A percentile compares a stretch with the other conserved stretches of the same genome.
Conservation (phyloP, 2,113 vertebrate species). For the Hydropotes inermis region DNA sequence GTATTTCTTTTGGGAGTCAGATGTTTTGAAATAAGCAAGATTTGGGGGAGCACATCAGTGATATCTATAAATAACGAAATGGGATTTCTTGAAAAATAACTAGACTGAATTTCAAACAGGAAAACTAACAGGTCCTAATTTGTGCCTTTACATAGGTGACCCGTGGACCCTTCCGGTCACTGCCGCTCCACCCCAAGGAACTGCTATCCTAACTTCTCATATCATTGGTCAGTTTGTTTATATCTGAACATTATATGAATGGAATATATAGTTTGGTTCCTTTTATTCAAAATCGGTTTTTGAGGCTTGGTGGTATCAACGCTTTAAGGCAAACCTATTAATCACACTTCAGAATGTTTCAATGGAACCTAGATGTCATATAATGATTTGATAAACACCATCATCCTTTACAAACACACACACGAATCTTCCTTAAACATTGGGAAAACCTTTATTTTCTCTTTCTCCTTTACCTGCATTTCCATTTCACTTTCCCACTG, state of each 20-base stretch:
- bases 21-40: not conserved
- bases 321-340: not conserved
- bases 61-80: not conserved
- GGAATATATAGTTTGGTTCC: not conserved
- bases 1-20: slow-evolving; percentile 25
- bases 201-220: not conserved
- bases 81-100: not conserved
- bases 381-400: not conserved
- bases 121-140: not conserved
- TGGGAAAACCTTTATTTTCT: not conserved
- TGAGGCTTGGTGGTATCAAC: not conserved
- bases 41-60: not conserved
- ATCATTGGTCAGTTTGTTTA: not conserved
- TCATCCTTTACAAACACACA: not conserved
- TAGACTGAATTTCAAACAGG: not conserved
- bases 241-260: not conserved
- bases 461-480: not conserved
- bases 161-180: not conserved
- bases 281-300: not conserved
- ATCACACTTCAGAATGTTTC: not conserved
- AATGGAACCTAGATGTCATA: not conserved
- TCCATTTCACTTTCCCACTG: not conserved
- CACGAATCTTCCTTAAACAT: not conserved
- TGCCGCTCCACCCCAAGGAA: not conserved
- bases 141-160: not conserved